Percentiles rank a stretch among this genome's conserved stretches.
Evolutionary conservation across 2,797 vertebrate species (phyloP).

Genomic region (Melanogrammus aeglefinus): DNA sequence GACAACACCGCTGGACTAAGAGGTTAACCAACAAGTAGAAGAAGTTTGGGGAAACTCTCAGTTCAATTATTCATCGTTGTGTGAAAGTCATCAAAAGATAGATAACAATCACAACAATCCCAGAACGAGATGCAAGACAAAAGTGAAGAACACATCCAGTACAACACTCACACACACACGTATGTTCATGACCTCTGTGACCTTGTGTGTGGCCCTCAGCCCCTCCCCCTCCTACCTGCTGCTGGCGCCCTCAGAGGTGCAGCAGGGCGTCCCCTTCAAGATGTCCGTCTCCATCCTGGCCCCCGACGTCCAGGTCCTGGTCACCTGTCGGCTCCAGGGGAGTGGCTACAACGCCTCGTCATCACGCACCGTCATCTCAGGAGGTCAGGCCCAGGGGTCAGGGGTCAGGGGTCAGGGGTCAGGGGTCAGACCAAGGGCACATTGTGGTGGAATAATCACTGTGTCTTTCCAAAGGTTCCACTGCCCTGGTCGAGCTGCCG

Average conservation of each 20-base stretch:
- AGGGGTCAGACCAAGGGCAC: too few species aligned
- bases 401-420: too few species aligned
- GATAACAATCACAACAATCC: too few species aligned
- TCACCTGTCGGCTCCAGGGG: slow-evolving; percentile 43
- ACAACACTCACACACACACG: too few species aligned
- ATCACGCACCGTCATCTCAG: not conserved
- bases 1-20: too few species aligned
- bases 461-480: slow-evolving; percentile 54
- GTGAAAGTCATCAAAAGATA: too few species aligned
- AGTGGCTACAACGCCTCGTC: slow-evolving; percentile 10
- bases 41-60: too few species aligned
- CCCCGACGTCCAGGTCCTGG: slow-evolving; percentile 19
- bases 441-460: not conserved
- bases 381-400: not conserved
- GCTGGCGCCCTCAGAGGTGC: slow-evolving; percentile 44
- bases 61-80: too few species aligned
- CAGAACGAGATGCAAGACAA: too few species aligned
- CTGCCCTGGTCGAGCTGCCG: slow-evolving; percentile 37
- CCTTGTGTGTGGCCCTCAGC: slow-evolving; percentile 14
- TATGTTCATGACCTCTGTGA: too few species aligned
- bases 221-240: slow-evolving; percentile 59
- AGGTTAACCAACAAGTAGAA: too few species aligned
- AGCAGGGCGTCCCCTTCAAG: slow-evolving; percentile 29
- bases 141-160: not conserved
- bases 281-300: slow-evolving; percentile 59